Evolutionary conservation across 2,797 vertebrate genomes (phyloP).

Genomic region (Vultur gryphus): DNA sequence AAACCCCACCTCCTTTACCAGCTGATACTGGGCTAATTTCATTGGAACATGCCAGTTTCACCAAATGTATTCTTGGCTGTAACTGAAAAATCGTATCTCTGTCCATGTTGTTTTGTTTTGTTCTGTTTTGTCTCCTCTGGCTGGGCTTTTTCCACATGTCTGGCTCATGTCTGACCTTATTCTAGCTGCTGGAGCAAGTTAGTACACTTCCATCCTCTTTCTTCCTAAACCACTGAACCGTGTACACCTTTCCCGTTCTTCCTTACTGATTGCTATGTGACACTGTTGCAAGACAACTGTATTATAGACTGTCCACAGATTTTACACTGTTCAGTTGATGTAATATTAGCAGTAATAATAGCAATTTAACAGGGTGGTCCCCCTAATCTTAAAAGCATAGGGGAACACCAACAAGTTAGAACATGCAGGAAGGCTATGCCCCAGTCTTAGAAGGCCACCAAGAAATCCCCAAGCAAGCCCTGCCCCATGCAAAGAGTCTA

Average conservation of each 20-base stretch:
- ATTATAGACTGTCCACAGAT: neutral
- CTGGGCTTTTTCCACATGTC: neutral
- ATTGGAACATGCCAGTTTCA: neutral
- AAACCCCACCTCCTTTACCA: neutral
- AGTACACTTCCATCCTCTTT: neutral
- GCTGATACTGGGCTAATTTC: neutral
- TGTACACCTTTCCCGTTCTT: neutral
- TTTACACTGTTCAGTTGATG: neutral
- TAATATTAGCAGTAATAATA: neutral
- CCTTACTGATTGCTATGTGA: neutral
- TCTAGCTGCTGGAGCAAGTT: neutral
- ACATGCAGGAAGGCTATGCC: neutral
- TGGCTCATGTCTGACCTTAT: neutral
- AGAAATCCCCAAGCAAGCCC: neutral
- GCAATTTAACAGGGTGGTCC: neutral
- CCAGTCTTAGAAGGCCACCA: neutral
- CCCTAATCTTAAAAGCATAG: neutral
- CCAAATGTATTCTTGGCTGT: neutral
- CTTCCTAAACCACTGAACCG: neutral
- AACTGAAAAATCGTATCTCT: neutral
- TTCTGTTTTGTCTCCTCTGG: neutral
- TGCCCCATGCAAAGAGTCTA: neutral
- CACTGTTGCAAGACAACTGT: neutral
- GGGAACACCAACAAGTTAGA: neutral
- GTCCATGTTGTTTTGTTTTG: neutral